Base-by-base conservation (phyloP, 1,140 invertebrate species). In the Chelonus insularis region DNA sequence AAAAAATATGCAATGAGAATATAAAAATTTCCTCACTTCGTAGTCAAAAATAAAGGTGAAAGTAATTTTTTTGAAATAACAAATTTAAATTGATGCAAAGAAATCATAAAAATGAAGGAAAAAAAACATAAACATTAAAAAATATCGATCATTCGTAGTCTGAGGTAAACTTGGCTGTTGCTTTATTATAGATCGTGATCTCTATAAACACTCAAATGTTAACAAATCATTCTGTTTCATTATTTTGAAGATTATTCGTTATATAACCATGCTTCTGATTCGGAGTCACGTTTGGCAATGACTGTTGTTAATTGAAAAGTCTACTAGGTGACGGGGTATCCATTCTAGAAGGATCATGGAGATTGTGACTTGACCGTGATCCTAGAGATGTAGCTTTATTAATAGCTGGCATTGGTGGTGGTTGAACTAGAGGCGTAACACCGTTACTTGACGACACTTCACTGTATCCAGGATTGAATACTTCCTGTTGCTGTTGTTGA, bases 191-290 rank as follows among this genome's bases (percentile, higher is more conserved):
- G 81, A 68, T 89, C 87, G 73, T 90, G 88, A 71, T 88, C 88
- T 67, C 89, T 83, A 73, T 91, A 91, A 61, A 91, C 84, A 70
- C 90, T 90, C 20, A 94, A 82, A 81, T 94, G 94, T 75, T 94
- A 92, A 80, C 94, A 78, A 93, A 92, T 64, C 89, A 86, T 72
- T 88, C 84, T 8, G 81, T 81, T 63, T 84, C 81, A 58, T 75
- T 79, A 54, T 51, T 72, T 21, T 66, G 69, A 56, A 63, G 41
- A 66, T 48, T 75, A 47, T 64, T 76, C 54, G 63, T 57, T 68
- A 66, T 6, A 62, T 63, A 25, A 36, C 25, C 20, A 52, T 67
- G 64, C 20, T 57, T 63, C 39, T 73, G 76, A 55, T 68, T 77
- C 5, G 79, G 80, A 60, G 74, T 78, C 20, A 83, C 68, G 72